phyloP scores from a whole-genome alignment of 2,113 vertebrate species.

The Herpailurus yagouaroundi region DNA sequence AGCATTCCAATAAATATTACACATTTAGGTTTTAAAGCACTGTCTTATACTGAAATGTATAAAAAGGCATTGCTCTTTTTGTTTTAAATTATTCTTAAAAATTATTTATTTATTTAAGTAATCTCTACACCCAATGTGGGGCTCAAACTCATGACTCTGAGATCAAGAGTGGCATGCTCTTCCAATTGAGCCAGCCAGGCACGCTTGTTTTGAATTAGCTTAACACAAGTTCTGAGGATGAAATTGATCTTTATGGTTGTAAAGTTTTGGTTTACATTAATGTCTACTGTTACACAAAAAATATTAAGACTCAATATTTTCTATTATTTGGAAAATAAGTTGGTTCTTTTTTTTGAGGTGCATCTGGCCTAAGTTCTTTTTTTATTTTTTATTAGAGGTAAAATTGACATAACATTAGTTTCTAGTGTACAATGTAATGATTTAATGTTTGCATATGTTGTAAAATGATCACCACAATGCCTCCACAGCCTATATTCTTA shows the following conservation, averaged over 20 bases:
- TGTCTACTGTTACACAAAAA: background rate
- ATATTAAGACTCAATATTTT: background rate
- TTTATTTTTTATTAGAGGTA: background rate
- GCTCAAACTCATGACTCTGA: background rate
- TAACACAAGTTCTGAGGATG: background rate
- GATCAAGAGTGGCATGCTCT: background rate
- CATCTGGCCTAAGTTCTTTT: background rate
- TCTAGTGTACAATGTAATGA: background rate
- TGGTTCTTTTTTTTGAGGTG: background rate
- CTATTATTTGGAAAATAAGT: background rate
- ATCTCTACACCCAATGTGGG: background rate
- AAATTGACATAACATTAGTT: background rate
- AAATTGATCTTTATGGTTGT: background rate
- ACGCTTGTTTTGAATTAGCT: background rate
- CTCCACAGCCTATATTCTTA: background rate
- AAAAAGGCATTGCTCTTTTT: background rate
- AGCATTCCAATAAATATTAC: background rate
- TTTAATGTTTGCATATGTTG: background rate
- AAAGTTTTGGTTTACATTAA: background rate
- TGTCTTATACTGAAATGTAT: background rate
- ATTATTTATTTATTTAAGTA: background rate
- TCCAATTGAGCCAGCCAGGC: background rate
- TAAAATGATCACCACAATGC: background rate
- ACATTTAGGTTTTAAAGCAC: background rate
- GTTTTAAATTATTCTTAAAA: background rate